Base-by-base conservation (phyloP, 2,888 invertebrate species). In the Antheraea assamensis region DNA sequence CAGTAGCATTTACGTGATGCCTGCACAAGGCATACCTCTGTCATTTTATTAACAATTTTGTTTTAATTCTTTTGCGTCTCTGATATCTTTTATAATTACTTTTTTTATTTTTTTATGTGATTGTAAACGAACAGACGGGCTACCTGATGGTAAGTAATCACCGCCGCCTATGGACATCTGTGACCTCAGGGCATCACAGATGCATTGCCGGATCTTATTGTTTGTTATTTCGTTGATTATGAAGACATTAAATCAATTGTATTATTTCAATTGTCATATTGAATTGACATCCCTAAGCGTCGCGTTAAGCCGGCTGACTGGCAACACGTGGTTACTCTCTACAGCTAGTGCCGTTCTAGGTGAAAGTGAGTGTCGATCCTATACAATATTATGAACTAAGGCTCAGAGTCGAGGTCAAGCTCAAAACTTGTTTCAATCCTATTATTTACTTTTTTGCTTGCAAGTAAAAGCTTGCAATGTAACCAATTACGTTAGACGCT, bases 361-460 rank as follows among this genome's bases (percentile, higher is more conserved):
- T 83, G 92, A 92, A 92, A 92, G 93, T 92, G 85, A 79, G 83
- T 81, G 79, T 77, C 83, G 79, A 85, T 86, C 87, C 82, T 81
- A 82, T 85, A 84, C 85, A 85, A 85, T 84, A 80, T 85, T 85
- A 86, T 84, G 83, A 85, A 83, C 85, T 79, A 79, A 83, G 78
- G 30, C 80, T 83, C 81, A 79, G 76, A 80, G 87, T 85, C 77
- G 91, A 87, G 92, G 92, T 91, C 90, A 92, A 87, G 83, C 86
- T 85, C 82, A 84, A 75, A 91, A 88, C 92, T 87, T 87, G 93
- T 92, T 87, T 85, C 86, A 82, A 88, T 89, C 80, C 73, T 80
- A 86, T 87, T 88, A 86, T 86, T 84, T 84, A 84, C 83, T 82
- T 89, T 88, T 85, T 88, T 80, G 78, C 83, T 82, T 88, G 87